Evolutionary conservation across 2,888 invertebrate genomes (phyloP), one percentile per base, ranked within the genome.

Genomic region (Phymatocera aterrima): DNA sequence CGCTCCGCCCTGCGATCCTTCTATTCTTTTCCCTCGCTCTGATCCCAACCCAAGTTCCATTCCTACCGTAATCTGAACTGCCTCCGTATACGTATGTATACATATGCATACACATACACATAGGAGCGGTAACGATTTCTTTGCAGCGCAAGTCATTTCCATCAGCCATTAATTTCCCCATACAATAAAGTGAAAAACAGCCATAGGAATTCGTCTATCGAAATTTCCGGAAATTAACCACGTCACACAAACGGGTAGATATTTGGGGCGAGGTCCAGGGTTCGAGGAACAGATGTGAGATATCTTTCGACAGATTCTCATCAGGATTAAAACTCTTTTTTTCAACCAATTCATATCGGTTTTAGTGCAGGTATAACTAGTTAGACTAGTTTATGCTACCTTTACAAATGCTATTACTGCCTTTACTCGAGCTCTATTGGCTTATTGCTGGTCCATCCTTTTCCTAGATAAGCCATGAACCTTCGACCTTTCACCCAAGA

Each of bases 381-480:
- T 57, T 28, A 10, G 28, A 4, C 12, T 28, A 57, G 61, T 15
- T 21, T 64, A 37, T n/a, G 34, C 61, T 18, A 12, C 61, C 15
- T 64, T 64, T n/a, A 18, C 37, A 12, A 37, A 64, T 64, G 18
- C 61, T 37, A 64, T 64, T 64, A 64, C 61, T 18, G 37, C 18
- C 61, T 34, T 64, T 31, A 64, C 37, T 18, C 61, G 61, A 37
- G 37, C 61, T n/a, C n/a, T 64, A 64, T 64, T 64, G 61, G 61
- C 61, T 64, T 64, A 64, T 64, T 64, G 61, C 61, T 34, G 61
- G 61, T 64, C 31, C 61, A 64, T 64, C 61, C 61, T 64, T 64
- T 64, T 37, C 34, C 37, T 64, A 31, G 61, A 64, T 64, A 64
- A 64, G 61, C 61, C 61, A 37, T 64, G 61, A 64, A 64, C 61